These are phyloP conservation scores for Argyrosomus japonicus DNA, from an alignment of 2,113 vertebrate species.

Conservation along the genomic window DNA sequence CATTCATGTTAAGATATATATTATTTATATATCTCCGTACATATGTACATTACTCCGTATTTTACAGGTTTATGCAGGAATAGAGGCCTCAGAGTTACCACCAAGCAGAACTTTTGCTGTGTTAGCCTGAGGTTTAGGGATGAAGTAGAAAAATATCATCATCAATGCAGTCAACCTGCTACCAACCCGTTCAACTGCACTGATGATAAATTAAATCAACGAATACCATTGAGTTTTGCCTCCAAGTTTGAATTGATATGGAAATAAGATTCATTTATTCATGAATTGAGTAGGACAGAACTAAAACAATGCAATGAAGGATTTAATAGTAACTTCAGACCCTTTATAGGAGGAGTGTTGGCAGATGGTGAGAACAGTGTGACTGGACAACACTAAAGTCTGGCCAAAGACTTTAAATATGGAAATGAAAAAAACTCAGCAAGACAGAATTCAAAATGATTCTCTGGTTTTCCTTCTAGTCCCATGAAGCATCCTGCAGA, in stretches of 20 bases:
- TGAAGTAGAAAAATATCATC: neutral
- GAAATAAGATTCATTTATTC: constrained; percentile 59
- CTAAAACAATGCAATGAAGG: constrained; percentile 33
- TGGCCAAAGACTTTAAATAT: constrained; percentile 26
- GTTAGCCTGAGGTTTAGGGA: constrained; percentile 2
- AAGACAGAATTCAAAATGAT: neutral
- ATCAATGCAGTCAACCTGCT: neutral
- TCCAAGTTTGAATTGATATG: constrained; percentile 38
- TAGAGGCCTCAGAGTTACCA: neutral
- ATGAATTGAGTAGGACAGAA: constrained; percentile 40
- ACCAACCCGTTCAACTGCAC: neutral
- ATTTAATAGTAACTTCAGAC: constrained; percentile 44
- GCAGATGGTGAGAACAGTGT: constrained; percentile 8
- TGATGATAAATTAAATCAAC: constrained; percentile 32
- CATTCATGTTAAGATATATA: no score
- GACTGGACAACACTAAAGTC: constrained; percentile 1
- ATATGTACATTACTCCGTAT: no score
- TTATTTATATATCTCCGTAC: no score
- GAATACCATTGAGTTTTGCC: constrained; percentile 20
- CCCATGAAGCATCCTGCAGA: neutral
- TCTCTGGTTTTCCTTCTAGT: neutral
- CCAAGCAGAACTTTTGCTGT: neutral
- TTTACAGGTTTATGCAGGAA: neutral
- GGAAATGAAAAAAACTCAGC: constrained; percentile 24
- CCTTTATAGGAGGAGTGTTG: constrained; percentile 23